Conservation (phyloP, 1,140 invertebrate genomes). For the Drosophila pandora region DNA sequence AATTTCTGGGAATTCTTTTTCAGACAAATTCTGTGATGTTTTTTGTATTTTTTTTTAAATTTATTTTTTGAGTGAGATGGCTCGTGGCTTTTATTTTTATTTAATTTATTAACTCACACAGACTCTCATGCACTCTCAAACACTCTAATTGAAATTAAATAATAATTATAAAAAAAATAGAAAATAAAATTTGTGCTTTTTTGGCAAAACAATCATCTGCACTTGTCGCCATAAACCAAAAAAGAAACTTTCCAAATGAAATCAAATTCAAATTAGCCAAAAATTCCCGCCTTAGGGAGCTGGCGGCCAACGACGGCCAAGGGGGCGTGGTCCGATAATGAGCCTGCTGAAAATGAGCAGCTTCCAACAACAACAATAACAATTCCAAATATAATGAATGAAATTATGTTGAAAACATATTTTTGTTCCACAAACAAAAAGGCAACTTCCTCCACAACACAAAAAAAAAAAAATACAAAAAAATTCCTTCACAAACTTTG, state of each 20-base stretch:
- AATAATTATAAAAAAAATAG: neutral
- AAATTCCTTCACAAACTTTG: conserved; percentile 42
- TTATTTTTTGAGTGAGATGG: neutral
- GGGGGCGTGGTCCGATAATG: conserved; percentile 40
- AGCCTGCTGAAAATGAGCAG: conserved; percentile 57
- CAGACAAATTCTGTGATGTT: conserved; percentile 2
- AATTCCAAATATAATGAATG: conserved; percentile 68
- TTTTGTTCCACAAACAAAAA: conserved; percentile 36
- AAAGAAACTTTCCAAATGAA: conserved; percentile 65
- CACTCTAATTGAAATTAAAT: neutral
- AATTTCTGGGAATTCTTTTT: neutral
- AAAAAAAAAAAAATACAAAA: conserved; percentile 4
- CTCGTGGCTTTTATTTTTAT: conserved; percentile 2
- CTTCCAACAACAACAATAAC: conserved; percentile 40
- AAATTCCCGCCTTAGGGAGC: conserved; percentile 12
- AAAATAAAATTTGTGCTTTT: neutral
- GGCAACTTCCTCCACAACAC: conserved; percentile 4
- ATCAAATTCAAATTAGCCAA: conserved; percentile 75
- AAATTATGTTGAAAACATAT: conserved; percentile 74
- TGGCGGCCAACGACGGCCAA: neutral
- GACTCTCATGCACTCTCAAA: neutral
- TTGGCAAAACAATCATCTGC: conserved; percentile 39
- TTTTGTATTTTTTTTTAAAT: neutral
- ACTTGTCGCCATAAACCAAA: conserved; percentile 41
- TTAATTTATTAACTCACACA: conserved; percentile 26